These are phyloP conservation scores for Pterobdella sp. DNA, from an alignment of 2,888 invertebrate species.

Conservation along the genomic window DNA sequence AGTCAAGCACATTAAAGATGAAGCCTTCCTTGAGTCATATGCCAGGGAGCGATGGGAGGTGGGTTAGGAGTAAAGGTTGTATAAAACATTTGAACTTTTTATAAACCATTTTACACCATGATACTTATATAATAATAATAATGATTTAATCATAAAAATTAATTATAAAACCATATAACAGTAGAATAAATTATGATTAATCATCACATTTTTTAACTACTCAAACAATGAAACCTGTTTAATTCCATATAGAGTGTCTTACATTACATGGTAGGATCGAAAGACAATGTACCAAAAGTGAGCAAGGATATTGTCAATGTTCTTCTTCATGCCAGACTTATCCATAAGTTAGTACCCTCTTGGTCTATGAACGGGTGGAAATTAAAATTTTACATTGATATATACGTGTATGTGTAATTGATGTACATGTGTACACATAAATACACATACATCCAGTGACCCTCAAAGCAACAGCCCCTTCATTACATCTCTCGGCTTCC, in stretches of 20 bases:
- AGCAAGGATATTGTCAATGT: conserved; percentile 77
- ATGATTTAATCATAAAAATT: not conserved
- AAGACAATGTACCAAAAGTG: conserved; percentile 63
- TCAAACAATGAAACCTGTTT: too few species aligned
- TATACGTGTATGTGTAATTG: not conserved
- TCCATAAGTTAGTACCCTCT: conserved; percentile 62
- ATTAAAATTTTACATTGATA: too few species aligned
- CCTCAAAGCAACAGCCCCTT: conserved; percentile 51
- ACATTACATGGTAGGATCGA: conserved; percentile 85
- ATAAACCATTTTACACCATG: too few species aligned
- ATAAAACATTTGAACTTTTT: too few species aligned
- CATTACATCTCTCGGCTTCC: conserved; percentile 87
- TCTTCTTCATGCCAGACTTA: conserved; percentile 81
- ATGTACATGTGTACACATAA: not conserved
- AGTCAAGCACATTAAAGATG: conserved; percentile 75
- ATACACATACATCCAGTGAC: not conserved
- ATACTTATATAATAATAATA: not conserved
- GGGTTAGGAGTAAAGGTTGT: conserved; percentile 27
- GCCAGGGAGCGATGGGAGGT: conserved; percentile 84
- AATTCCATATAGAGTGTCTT: conserved; percentile 79
- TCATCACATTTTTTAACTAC: too few species aligned
- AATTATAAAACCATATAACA: too few species aligned
- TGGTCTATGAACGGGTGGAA: not conserved
- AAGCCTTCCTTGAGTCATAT: conserved; percentile 78
- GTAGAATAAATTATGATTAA: too few species aligned